These are phyloP conservation scores for Hippopotamyrus pictus DNA, from an alignment of 2,797 vertebrate species.

Conservation along the genomic window DNA sequence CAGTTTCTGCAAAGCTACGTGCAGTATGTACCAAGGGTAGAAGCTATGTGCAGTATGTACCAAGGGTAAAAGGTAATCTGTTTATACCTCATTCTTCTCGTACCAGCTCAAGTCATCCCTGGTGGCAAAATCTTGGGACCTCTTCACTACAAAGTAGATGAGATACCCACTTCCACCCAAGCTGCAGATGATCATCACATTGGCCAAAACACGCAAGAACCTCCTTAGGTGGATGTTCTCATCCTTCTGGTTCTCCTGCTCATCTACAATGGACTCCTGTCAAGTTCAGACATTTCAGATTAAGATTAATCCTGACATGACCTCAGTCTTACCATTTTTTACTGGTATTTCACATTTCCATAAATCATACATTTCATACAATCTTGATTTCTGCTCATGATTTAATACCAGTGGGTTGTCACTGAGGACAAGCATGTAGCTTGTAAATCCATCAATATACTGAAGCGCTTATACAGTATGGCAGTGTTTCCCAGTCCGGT, in stretches of 20 bases:
- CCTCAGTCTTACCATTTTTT: not conserved
- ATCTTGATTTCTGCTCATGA: not conserved
- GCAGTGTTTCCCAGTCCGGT: not conserved
- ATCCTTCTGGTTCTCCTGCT: slow-evolving; percentile 95
- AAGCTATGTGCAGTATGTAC: not conserved
- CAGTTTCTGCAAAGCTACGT: not conserved
- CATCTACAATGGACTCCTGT: slow-evolving; percentile 96
- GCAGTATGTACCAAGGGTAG: not conserved
- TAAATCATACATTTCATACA: not conserved
- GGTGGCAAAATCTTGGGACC: slow-evolving; percentile 86
- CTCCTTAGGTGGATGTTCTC: slow-evolving; percentile 91
- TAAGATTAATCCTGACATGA: not conserved
- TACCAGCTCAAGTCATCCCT: slow-evolving; percentile 85
- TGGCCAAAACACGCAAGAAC: slow-evolving; percentile 88
- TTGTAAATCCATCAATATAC: not conserved
- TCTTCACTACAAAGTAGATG: slow-evolving; percentile 95
- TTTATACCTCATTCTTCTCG: slow-evolving; percentile 92
- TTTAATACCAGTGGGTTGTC: not conserved
- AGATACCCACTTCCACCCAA: slow-evolving; percentile 94
- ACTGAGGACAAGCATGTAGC: not conserved
- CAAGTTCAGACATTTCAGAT: not conserved
- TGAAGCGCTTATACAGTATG: not conserved
- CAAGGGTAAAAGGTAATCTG: not conserved
- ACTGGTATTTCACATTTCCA: not conserved
- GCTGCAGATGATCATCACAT: slow-evolving; percentile 83